Percentiles rank a stretch among this genome's conserved stretches.
Evolutionary conservation across 2,113 vertebrate genomes (phyloP).

Genomic region (Ctenodactylus gundi): DNA sequence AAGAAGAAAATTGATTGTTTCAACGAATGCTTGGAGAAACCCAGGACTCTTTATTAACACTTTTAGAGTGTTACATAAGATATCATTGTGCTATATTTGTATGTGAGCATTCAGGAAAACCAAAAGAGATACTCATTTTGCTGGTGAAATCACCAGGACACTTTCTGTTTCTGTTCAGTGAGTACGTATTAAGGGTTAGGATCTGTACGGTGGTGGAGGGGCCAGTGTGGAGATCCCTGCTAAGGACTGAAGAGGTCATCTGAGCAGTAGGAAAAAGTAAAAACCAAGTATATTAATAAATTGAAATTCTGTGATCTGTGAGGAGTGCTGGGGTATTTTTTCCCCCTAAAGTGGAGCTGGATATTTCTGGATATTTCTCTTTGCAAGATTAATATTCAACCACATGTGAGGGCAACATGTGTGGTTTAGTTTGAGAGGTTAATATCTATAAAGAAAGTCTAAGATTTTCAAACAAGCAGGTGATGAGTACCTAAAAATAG

Average conservation of each 20-base stretch:
- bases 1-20: neutral
- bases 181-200: neutral
- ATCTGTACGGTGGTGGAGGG: neutral
- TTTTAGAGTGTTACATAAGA: neutral
- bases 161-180: neutral
- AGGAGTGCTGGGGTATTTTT: neutral
- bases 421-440: neutral
- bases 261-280: neutral
- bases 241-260: neutral
- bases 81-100: neutral
- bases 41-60: neutral
- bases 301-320: neutral
- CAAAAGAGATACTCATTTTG: neutral
- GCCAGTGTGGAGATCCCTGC: neutral
- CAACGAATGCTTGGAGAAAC: neutral
- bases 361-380: slow-evolving; percentile 48
- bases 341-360: neutral
- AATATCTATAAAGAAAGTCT: neutral
- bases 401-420: neutral
- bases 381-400: neutral
- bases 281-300: neutral
- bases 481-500: neutral
- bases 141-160: neutral
- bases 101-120: neutral
- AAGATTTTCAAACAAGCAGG: neutral